Evolutionary conservation across 2,888 invertebrate species (phyloP).

Genomic region (Meteorus cinctellus): DNA sequence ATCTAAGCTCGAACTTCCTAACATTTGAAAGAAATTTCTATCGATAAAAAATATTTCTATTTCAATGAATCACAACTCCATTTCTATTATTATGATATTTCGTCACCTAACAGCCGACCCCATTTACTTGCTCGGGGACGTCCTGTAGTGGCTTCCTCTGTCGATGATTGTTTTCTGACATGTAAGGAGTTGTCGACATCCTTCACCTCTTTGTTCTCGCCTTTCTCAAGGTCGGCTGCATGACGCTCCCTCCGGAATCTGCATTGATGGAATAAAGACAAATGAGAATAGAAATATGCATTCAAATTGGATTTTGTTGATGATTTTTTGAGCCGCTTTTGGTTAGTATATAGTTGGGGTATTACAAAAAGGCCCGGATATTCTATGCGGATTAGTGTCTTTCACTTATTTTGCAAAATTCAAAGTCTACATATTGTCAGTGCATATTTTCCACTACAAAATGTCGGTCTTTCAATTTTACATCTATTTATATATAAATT

Average conservation of each 20-base stretch:
- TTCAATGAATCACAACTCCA: too few species aligned
- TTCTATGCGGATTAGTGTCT: slow-evolving; percentile 37
- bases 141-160: slow-evolving; percentile 75
- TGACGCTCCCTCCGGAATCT: slow-evolving; percentile 71
- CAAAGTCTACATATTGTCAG: slow-evolving; percentile 25
- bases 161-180: slow-evolving; percentile 75
- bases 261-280: slow-evolving; percentile 51
- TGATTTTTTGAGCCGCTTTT: slow-evolving; percentile 1
- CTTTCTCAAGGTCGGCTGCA: slow-evolving; percentile 79
- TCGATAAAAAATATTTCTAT: neutral
- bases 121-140: slow-evolving; percentile 82
- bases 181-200: slow-evolving; percentile 73
- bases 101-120: slow-evolving; percentile 86
- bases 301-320: slow-evolving; percentile 1
- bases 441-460: neutral
- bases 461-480: neutral
- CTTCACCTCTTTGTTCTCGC: slow-evolving; percentile 72
- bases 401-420: slow-evolving; percentile 13
- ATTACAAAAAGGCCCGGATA: slow-evolving; percentile 36
- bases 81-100: neutral
- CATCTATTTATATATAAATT: slow-evolving; percentile 18
- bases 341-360: slow-evolving; percentile 26
- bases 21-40: slow-evolving; percentile 14
- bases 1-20: slow-evolving; percentile 80
- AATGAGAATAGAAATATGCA: slow-evolving; percentile 40